These are phyloP conservation scores for Listrodromus nycthemerus DNA, from an alignment of 2,888 invertebrate genomes.

Conservation along the genomic window DNA sequence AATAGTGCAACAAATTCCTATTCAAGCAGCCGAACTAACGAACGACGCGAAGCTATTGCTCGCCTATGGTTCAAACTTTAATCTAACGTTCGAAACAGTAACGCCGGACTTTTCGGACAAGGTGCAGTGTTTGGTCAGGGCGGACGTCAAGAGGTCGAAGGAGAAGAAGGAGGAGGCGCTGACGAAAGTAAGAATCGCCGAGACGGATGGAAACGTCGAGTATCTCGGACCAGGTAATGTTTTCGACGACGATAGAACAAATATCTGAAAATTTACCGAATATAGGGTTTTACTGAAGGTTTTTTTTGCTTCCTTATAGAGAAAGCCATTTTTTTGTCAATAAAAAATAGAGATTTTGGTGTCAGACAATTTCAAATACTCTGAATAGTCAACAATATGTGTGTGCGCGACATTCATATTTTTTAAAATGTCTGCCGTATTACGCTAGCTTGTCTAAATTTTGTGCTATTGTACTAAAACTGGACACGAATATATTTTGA, in stretches of 20 bases:
- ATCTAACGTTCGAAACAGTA: constrained; percentile 79
- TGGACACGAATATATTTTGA: no score
- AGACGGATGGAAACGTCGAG: constrained; percentile 85
- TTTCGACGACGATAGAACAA: neutral
- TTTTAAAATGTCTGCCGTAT: no score
- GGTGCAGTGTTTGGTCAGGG: constrained; percentile 85
- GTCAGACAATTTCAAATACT: no score
- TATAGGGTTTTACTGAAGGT: neutral
- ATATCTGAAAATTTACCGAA: neutral
- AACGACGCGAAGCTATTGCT: constrained; percentile 78
- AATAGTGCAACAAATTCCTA: constrained; percentile 86
- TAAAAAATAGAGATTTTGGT: no score
- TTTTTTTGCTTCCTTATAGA: neutral
- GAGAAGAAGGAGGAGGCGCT: constrained; percentile 80
- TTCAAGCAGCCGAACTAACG: constrained; percentile 84
- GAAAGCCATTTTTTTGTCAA: neutral
- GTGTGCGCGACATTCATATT: no score
- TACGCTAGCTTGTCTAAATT: no score
- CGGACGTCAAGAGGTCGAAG: constrained; percentile 81
- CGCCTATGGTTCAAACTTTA: constrained; percentile 77
- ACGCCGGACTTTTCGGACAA: constrained; percentile 83
- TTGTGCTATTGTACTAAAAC: no score
- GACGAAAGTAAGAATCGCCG: constrained; percentile 83
- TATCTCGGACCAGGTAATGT: constrained; percentile 84
- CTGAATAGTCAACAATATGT: no score